A percentile compares a stretch with the other conserved stretches of the same genome.
These are phyloP conservation scores for Ammodytes marinus DNA, from an alignment of 2,113 vertebrate genomes.

Conservation along the genomic window DNA sequence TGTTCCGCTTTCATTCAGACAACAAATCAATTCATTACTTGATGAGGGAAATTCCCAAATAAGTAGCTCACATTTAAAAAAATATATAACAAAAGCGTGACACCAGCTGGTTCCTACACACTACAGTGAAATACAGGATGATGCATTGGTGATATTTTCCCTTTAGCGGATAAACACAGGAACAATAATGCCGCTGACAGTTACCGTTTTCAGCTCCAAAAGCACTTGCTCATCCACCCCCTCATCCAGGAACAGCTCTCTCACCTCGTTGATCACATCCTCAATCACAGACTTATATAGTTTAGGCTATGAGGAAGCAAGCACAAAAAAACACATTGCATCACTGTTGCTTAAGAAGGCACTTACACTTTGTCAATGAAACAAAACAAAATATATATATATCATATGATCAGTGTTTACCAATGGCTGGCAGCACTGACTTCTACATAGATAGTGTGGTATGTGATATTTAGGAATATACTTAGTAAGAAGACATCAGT, in stretches of 20 bases:
- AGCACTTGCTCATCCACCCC: constrained; percentile 98
- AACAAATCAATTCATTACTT: not conserved
- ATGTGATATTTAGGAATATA: not conserved
- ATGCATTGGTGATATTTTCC: not conserved
- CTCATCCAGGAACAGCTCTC: constrained; percentile 98
- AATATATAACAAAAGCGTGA: not conserved
- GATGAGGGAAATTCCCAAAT: no score
- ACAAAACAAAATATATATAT: not conserved
- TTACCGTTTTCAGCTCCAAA: constrained; percentile 97
- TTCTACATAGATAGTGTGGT: not conserved
- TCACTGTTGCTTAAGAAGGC: not conserved
- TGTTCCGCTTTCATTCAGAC: not conserved
- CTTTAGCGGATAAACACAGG: not conserved
- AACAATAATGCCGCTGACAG: not conserved
- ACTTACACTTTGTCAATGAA: not conserved
- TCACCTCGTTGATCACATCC: constrained; percentile 97
- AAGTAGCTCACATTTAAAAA: not conserved
- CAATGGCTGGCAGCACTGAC: not conserved
- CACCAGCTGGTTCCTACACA: not conserved
- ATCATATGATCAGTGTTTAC: not conserved
- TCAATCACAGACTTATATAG: constrained; percentile 97
- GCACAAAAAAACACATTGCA: constrained; percentile 11
- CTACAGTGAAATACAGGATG: not conserved
- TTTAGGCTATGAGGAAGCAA: constrained; percentile 89
- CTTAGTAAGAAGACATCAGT: not conserved